Conservation (phyloP, 1,140 invertebrate species). For the Adelges cooleyi region DNA sequence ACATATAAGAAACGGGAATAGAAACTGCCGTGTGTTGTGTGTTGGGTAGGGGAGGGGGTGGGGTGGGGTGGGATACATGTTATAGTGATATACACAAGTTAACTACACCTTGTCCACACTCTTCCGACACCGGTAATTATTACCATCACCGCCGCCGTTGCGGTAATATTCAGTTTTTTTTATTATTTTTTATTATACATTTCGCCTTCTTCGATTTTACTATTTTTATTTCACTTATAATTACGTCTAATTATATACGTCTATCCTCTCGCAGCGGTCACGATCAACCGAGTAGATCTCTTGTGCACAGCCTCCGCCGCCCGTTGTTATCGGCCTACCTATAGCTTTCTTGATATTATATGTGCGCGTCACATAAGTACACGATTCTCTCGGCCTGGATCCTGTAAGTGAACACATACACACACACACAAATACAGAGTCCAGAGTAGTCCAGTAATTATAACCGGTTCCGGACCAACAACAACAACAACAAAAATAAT, state of each 20-base stretch:
- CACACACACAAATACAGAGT: too few relatives aligned
- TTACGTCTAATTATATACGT: slow-evolving; percentile 26
- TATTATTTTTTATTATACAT: slow-evolving; percentile 1
- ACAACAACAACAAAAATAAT: too few relatives aligned
- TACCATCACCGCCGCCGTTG: not conserved
- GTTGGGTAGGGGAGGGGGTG: too few relatives aligned
- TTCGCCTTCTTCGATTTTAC: not conserved
- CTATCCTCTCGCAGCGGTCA: slow-evolving; percentile 8
- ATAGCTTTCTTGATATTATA: too few relatives aligned
- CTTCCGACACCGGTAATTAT: not conserved
- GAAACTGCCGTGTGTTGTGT: too few relatives aligned
- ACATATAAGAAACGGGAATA: slow-evolving; percentile 20
- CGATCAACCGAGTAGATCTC: not conserved
- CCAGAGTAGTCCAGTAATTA: too few relatives aligned
- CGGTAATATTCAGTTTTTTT: not conserved
- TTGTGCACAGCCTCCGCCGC: not conserved
- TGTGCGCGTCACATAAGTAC: too few relatives aligned
- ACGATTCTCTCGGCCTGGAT: too few relatives aligned
- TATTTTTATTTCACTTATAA: slow-evolving; percentile 15
- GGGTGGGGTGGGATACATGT: not conserved
- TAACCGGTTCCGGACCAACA: too few relatives aligned
- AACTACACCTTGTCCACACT: slow-evolving; percentile 21
- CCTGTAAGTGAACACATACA: too few relatives aligned
- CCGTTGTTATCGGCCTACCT: too few relatives aligned
- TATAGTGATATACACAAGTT: too few relatives aligned